These are phyloP conservation scores for Hartigia nigra DNA, from an alignment of 2,888 invertebrate species.

Conservation along the genomic window DNA sequence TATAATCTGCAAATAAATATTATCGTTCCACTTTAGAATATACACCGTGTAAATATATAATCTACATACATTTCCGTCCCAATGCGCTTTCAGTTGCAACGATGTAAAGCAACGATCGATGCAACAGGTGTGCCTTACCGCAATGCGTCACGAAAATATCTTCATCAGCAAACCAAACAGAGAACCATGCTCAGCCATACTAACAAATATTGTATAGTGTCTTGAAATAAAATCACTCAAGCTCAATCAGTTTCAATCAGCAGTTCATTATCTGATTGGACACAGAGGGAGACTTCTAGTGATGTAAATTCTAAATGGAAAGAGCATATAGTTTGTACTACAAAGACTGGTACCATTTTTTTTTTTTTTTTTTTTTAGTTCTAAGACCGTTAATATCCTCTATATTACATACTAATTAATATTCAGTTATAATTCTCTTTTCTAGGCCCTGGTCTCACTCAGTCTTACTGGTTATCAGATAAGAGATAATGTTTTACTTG, in stretches of 20 bases:
- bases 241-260: slow-evolving; percentile 18
- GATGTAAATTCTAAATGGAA: not conserved
- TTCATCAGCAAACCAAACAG: not conserved
- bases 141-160: not conserved
- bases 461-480: not conserved
- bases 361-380: too few relatives aligned
- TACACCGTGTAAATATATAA: not conserved
- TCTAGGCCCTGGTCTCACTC: not conserved
- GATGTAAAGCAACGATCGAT: not conserved
- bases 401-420: too few relatives aligned
- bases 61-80: not conserved
- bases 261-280: not conserved
- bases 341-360: not conserved
- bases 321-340: not conserved
- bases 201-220: not conserved
- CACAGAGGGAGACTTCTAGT: not conserved
- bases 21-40: not conserved
- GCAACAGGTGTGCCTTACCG: not conserved
- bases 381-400: too few relatives aligned
- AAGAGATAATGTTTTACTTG: not conserved
- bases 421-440: not conserved
- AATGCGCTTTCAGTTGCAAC: not conserved
- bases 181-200: not conserved
- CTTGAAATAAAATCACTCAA: slow-evolving; percentile 12
- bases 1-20: not conserved